Base-by-base conservation (phyloP, 2,797 vertebrate species). In the Etheostoma nigrum region DNA sequence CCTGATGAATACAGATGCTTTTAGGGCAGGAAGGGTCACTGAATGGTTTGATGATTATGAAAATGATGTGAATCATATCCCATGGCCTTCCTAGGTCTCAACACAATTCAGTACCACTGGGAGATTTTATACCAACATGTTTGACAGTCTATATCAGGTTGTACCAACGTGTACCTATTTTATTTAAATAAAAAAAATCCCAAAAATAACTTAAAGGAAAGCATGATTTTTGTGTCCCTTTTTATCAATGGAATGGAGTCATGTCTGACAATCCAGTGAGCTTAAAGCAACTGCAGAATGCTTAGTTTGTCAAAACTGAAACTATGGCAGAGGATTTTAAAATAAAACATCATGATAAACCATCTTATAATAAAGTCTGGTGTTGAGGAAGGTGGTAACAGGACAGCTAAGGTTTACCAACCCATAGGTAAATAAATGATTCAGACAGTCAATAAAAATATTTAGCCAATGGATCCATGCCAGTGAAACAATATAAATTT, bases 391-490 rank as follows among this genome's bases (percentile, higher is more conserved):
- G 16, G 7, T 12, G 25, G 14, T 54, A 18, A 21, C n/a, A 44
- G 42, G 2, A 16, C 15, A 62, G 33, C 42, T 58, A 59, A 59
- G 16, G 13, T 62, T 60, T 62, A 42, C 10, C n/a, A 48, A 21
- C 15, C 18, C 1, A 52, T 69, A 18, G 2, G 4, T 69, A 27
- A 79, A 61, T 53, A 45, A 78, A 55, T 54, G 23, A 76, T 55
- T 72, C 54, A 62, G 25, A 54, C 40, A 9, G 52, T 12, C 72
- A 57, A 83, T 76, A 1, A 71, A 40, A 75, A 62, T 77, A 6
- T 53, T 74, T 48, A 69, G 52, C 57, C 76, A 67, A 84, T 81
- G 65, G 67, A 71, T 81, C 51, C 47, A 74, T 57, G 77, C 42
- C 45, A 72, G 44, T 51, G 53, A 59, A 23, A 75, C 49, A 72